phyloP scores from a whole-genome alignment of 2,888 invertebrate species.

The Parnassius smintheus region DNA sequence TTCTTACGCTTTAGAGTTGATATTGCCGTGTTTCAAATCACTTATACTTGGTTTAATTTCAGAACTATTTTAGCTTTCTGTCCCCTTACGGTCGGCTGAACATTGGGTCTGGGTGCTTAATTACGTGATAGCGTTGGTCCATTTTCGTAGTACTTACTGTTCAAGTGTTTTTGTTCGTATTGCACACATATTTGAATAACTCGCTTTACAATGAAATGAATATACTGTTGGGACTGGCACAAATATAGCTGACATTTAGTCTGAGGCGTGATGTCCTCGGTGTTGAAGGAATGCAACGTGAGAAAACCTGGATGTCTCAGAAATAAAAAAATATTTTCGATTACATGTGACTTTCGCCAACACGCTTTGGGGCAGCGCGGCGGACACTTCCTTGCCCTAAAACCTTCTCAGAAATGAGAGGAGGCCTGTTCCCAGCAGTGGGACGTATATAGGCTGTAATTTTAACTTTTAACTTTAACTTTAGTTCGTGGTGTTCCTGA shows the following conservation, averaged over 20 bases:
- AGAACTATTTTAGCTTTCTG: slow-evolving; percentile 52
- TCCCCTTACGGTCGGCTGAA: slow-evolving; percentile 68
- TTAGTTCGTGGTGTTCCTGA: slow-evolving; percentile 34
- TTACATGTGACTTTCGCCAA: no score
- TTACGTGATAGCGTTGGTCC: slow-evolving; percentile 73
- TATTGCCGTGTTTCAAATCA: slow-evolving; percentile 30
- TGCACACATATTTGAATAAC: slow-evolving; percentile 29
- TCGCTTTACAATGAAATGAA: slow-evolving; percentile 27
- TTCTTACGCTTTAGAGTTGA: slow-evolving; percentile 30
- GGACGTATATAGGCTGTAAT: no score
- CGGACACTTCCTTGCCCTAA: no score
- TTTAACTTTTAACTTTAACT: background rate
- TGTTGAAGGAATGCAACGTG: no score
- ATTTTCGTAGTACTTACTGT: slow-evolving; percentile 57
- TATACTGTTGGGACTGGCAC: slow-evolving; percentile 21
- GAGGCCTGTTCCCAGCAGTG: no score
- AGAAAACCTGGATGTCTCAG: no score
- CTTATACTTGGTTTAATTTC: slow-evolving; percentile 57
- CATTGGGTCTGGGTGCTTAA: slow-evolving; percentile 70
- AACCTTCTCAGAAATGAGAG: no score
- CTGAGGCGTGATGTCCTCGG: slow-evolving; percentile 25
- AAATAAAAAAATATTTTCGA: no score
- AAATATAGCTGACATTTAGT: slow-evolving; percentile 22
- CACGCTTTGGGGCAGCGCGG: no score
- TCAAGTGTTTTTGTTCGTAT: slow-evolving; percentile 44